Evolutionary conservation across 2,797 vertebrate species (phyloP), one percentile per base, ranked within the genome.

Genomic region (Pyrocephalus nanus): DNA sequence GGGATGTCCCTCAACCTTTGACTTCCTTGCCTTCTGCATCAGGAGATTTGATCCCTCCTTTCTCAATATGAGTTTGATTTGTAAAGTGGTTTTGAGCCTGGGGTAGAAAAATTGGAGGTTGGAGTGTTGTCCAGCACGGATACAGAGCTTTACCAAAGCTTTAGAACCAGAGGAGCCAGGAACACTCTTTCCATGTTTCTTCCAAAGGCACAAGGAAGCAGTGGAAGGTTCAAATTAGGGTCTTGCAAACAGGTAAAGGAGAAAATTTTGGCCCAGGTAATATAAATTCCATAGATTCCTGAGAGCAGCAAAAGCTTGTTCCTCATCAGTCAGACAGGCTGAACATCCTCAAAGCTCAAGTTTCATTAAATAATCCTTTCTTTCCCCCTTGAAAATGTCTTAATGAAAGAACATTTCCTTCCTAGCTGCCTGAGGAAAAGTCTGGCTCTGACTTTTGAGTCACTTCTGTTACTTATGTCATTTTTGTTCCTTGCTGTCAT

Each of bases 1-100:
- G 65, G 32, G 95, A 34, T 86, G 91, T 88, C 50, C 87, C 91
- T 89, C 87, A 71, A 12, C 65, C 90, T 88, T 53, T 72, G 81
- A 43, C 64, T 71, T 43, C 50, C 87, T 48, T 9, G 60, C 30
- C 2, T 12, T 66, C 84, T 47, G 55, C 83, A 70, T 83, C 2
- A 22, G 12, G 85, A 61, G 78, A 74, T 71, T 23, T 21, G 42
- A 74, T 43, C 65, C 47, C n/a, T 69, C 38, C 87, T 69, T 90
- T 42, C 89, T 18, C 92, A 89, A 34, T 6, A 9, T 21, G 55
- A 85, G 78, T 77, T 72, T 45, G 50, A 5, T 83, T 71, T 57
- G n/a, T 45, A 13, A 70, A 47, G 45, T 17, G 87, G 16, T 57
- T 75, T 60, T 14, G 50, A 74, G 69, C 53, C 72, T 6, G 38